phyloP scores from a whole-genome alignment of 2,888 invertebrate genomes.

The Idaea dimidiata region DNA sequence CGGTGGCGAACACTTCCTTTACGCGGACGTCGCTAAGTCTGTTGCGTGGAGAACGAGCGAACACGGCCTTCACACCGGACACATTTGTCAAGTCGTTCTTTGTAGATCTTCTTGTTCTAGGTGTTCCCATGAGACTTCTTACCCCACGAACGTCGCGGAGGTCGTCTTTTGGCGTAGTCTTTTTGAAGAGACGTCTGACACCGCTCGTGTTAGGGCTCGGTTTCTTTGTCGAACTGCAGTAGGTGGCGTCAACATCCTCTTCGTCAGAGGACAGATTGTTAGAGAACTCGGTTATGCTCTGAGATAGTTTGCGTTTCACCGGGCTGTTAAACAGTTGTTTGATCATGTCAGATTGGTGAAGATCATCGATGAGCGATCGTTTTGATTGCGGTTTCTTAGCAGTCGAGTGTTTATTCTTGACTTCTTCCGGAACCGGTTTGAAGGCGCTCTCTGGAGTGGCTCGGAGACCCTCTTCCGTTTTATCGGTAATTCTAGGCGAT shows the following conservation, averaged over 20 bases:
- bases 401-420: slow-evolving; percentile 71
- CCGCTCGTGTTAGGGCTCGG: slow-evolving; percentile 53
- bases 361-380: slow-evolving; percentile 67
- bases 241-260: slow-evolving; percentile 42
- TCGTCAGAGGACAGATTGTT: slow-evolving; percentile 50
- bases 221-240: slow-evolving; percentile 58
- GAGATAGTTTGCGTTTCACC: slow-evolving; percentile 72
- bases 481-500: slow-evolving; percentile 34
- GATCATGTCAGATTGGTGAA: slow-evolving; percentile 65
- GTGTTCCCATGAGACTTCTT: slow-evolving; percentile 42
- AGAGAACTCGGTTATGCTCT: slow-evolving; percentile 70
- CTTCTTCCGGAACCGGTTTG: slow-evolving; percentile 55
- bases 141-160: slow-evolving; percentile 49
- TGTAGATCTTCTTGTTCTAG: slow-evolving; percentile 46
- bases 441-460: slow-evolving; percentile 65
- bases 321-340: slow-evolving; percentile 73
- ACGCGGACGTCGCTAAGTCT: slow-evolving; percentile 36
- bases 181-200: slow-evolving; percentile 48
- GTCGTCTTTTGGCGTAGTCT: slow-evolving; percentile 50
- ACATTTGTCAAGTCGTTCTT: slow-evolving; percentile 64
- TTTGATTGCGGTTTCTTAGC: slow-evolving; percentile 74
- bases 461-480: slow-evolving; percentile 28
- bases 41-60: slow-evolving; percentile 29
- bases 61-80: slow-evolving; percentile 59
- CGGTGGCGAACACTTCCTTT: slow-evolving; percentile 51